Percentiles rank a stretch among this genome's conserved stretches.
Conservation (phyloP, 2,888 invertebrate genomes). For the Drosophila buzzatii region DNA sequence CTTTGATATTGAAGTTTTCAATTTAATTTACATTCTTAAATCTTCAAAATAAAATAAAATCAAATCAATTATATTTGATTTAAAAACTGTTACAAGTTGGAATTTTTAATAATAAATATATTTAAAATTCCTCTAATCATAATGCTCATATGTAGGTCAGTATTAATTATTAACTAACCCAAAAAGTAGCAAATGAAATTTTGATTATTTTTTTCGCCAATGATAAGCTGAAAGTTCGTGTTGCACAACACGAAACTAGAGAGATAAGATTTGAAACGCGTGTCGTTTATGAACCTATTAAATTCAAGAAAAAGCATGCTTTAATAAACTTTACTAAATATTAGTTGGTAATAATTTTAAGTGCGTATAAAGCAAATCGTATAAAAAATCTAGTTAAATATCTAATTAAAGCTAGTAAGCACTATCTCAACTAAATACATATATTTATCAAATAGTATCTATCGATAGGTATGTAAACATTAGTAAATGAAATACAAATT, state of each 20-base stretch:
- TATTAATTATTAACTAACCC: slow-evolving; percentile 1
- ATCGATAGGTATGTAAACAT: not conserved
- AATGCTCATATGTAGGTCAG: slow-evolving; percentile 30
- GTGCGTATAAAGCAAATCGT: not conserved
- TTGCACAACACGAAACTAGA: slow-evolving; percentile 2
- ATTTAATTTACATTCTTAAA: not conserved
- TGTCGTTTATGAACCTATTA: not conserved
- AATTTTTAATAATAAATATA: not conserved
- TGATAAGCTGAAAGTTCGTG: slow-evolving; percentile 18
- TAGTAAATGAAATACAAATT: not conserved
- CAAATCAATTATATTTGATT: not conserved
- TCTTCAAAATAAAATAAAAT: not conserved
- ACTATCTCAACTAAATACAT: not conserved
- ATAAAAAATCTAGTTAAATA: not conserved
- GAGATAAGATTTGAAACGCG: slow-evolving; percentile 34
- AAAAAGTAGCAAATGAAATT: not conserved
- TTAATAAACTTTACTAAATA: not conserved
- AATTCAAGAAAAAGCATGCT: not conserved
- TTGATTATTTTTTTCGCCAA: not conserved
- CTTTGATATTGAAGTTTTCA: not conserved
- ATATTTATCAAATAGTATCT: not conserved
- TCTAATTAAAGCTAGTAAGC: not conserved
- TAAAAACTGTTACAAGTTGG: too few relatives aligned
- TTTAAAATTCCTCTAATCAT: slow-evolving; percentile 9
- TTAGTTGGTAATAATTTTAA: not conserved